These are phyloP conservation scores for Heloderma charlesbogerti DNA, from an alignment of 2,113 vertebrate species.

Conservation along the genomic window DNA sequence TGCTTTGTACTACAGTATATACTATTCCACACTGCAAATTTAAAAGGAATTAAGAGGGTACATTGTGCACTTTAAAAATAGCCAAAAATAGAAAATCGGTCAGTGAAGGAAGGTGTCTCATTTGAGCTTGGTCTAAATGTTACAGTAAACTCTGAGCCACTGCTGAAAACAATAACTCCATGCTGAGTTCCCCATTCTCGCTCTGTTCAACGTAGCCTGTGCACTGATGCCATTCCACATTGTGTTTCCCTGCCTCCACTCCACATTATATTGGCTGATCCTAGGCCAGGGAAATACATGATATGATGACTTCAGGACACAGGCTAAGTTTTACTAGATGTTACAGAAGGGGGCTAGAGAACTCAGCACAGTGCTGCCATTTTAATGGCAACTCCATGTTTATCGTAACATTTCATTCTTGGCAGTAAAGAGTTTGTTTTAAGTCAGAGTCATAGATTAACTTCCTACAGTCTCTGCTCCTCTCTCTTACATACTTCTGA, in stretches of 20 bases:
- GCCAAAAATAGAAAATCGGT: neutral
- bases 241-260: neutral
- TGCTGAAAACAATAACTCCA: neutral
- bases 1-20: neutral
- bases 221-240: neutral
- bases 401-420: neutral
- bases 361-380: too few species aligned
- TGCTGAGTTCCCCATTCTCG: neutral
- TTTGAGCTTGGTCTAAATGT: too few species aligned
- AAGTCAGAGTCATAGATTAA: neutral
- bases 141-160: neutral
- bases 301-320: neutral
- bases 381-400: neutral
- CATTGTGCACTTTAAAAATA: neutral
- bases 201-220: neutral
- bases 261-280: neutral
- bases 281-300: neutral
- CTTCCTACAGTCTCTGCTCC: neutral
- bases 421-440: neutral
- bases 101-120: neutral
- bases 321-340: neutral
- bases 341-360: neutral
- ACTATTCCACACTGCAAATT: neutral
- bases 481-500: neutral
- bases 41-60: neutral